Evolutionary conservation across 30 jellyfish, hydroid and myxozoan species (phyloP).

Genomic region (Chironex yamaguchii): DNA sequence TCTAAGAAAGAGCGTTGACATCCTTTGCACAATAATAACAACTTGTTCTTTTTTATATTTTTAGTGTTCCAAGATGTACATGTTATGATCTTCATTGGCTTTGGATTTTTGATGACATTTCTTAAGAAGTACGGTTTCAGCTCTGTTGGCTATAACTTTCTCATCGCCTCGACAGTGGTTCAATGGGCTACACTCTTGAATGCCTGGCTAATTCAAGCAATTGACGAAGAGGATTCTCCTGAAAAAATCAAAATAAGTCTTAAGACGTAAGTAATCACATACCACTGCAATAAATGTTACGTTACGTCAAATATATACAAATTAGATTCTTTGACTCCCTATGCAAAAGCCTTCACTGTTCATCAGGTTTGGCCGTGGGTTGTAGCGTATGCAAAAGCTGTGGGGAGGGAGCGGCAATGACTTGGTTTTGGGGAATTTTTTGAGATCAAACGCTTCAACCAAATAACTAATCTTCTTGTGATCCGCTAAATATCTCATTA

Average conservation of each 20-base stretch:
- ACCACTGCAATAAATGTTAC: too few species aligned
- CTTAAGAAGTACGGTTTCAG: slow-evolving; percentile 86
- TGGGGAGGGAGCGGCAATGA: too few species aligned
- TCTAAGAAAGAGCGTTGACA: too few species aligned
- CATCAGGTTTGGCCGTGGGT: too few species aligned
- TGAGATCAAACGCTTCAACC: too few species aligned
- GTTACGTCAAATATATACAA: background rate
- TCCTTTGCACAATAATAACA: background rate
- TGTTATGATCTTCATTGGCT: slow-evolving; percentile 96
- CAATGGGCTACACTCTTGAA: slow-evolving; percentile 95
- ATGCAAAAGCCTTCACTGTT: too few species aligned
- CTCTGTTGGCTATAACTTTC: slow-evolving; percentile 84
- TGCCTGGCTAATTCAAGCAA: slow-evolving; percentile 86
- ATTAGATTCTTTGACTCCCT: background rate
- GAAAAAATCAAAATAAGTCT: slow-evolving; percentile 72
- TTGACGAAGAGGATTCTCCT: slow-evolving; percentile 31
- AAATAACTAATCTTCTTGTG: too few species aligned
- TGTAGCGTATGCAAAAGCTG: too few species aligned
- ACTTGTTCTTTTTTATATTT: background rate
- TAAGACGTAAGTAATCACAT: slow-evolving; percentile 74
- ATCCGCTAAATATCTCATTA: too few species aligned
- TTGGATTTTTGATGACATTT: slow-evolving; percentile 92
- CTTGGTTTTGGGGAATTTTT: too few species aligned
- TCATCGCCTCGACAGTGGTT: slow-evolving; percentile 79
- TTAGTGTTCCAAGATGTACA: slow-evolving; percentile 96